Conservation (phyloP, 2,888 invertebrate genomes). For the Operophtera brumata region DNA sequence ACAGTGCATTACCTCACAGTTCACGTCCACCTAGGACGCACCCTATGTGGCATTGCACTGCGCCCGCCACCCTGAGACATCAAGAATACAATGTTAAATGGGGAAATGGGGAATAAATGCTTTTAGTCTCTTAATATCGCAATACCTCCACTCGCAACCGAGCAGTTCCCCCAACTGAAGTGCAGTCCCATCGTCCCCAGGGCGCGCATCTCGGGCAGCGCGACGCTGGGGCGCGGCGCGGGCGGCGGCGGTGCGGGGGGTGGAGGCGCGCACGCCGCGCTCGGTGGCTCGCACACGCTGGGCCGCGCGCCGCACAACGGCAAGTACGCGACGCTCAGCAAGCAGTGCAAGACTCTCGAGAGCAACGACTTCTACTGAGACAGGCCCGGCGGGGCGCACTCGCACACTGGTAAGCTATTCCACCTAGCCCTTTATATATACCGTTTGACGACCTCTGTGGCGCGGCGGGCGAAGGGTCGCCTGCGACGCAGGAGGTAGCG, state of each 20-base stretch:
- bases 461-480: too few species aligned
- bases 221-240: constrained; percentile 69
- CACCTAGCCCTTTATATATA: too few species aligned
- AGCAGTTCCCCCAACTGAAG: constrained; percentile 27
- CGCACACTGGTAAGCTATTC: constrained; percentile 21
- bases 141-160: background rate
- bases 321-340: constrained; percentile 97
- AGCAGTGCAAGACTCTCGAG: constrained; percentile 97
- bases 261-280: constrained; percentile 63
- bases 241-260: constrained; percentile 48
- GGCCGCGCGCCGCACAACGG: constrained; percentile 88
- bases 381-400: constrained; percentile 81
- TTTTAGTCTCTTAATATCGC: background rate
- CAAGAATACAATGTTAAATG: too few species aligned
- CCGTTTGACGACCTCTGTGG: too few species aligned
- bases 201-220: constrained; percentile 68
- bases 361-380: constrained; percentile 97
- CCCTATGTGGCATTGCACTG: too few species aligned
- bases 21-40: too few species aligned
- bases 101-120: too few species aligned
- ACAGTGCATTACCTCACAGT: too few species aligned
- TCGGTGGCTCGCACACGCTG: constrained; percentile 83
- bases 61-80: too few species aligned
- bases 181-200: constrained; percentile 48
- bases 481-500: too few species aligned